Conservation (phyloP, 2,113 vertebrate species). For the Microcebus jonahi region DNA sequence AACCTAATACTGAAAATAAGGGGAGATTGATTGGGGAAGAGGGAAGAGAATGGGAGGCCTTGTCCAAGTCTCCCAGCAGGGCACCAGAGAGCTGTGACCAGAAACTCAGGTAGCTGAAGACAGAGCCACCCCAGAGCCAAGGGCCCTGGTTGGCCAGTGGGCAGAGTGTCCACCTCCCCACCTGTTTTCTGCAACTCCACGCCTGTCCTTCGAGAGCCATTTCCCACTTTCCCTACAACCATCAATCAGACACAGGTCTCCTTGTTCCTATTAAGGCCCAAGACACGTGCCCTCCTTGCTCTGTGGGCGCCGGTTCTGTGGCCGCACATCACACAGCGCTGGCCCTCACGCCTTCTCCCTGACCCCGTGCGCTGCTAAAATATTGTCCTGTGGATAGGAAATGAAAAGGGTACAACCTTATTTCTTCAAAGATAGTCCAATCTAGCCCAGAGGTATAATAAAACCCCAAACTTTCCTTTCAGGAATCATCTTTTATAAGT, state of each 20-base stretch:
- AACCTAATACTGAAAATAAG: background rate
- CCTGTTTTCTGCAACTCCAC: background rate
- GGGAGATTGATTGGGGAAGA: background rate
- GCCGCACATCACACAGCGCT: constrained; percentile 82
- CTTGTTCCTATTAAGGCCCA: constrained; percentile 85
- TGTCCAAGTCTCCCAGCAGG: background rate
- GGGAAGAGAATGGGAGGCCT: background rate
- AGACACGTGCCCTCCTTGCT: constrained; percentile 87
- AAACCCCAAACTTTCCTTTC: constrained; percentile 95
- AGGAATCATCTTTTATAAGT: constrained; percentile 95
- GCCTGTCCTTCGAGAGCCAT: constrained; percentile 32
- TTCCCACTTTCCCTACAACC: constrained; percentile 82
- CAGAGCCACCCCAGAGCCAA: background rate
- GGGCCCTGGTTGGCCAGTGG: background rate
- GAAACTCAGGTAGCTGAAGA: background rate
- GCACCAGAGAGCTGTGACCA: background rate
- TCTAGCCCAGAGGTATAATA: constrained; percentile 96
- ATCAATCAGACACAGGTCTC: constrained; percentile 88
- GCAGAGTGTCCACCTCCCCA: background rate
- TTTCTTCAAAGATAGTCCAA: constrained; percentile 94
- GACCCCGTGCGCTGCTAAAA: constrained; percentile 90
- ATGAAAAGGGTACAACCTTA: constrained; percentile 97
- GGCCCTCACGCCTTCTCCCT: constrained; percentile 85
- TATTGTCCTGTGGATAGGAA: constrained; percentile 92
- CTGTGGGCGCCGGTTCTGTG: constrained; percentile 83